These are phyloP conservation scores for Menidia menidia DNA, from an alignment of 2,797 vertebrate species.

Conservation along the genomic window DNA sequence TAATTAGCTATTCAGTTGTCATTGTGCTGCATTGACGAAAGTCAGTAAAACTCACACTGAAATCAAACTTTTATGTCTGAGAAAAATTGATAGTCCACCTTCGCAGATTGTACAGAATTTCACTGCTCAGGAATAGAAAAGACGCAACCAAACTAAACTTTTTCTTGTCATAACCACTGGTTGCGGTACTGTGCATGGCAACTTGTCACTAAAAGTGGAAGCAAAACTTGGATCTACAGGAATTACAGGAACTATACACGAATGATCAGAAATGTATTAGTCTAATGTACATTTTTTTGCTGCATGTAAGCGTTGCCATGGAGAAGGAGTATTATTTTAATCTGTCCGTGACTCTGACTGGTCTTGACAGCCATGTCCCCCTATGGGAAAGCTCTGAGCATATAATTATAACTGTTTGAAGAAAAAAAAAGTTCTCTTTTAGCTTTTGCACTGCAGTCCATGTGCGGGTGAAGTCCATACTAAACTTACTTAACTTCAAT, in stretches of 20 bases:
- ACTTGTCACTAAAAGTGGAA: slow-evolving; percentile 30
- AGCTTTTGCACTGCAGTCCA: slow-evolving; percentile 5
- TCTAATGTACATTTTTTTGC: slow-evolving; percentile 22
- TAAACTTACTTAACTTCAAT: slow-evolving; percentile 22
- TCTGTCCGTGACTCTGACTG: slow-evolving; percentile 7
- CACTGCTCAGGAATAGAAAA: neutral
- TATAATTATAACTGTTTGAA: neutral
- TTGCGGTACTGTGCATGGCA: slow-evolving; percentile 23
- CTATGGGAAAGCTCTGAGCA: neutral
- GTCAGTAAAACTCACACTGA: neutral
- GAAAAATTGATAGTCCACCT: slow-evolving; percentile 18
- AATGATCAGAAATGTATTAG: slow-evolving; percentile 19
- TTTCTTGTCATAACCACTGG: slow-evolving; percentile 10
- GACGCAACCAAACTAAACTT: slow-evolving; percentile 17
- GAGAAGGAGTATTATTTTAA: neutral
- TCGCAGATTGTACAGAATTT: neutral
- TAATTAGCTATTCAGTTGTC: slow-evolving; percentile 1
- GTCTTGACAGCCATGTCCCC: neutral
- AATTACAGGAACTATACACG: neutral
- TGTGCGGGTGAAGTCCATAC: neutral
- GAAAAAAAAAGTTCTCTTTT: neutral
- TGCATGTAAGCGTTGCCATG: slow-evolving; percentile 5
- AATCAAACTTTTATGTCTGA: neutral
- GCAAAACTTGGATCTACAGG: slow-evolving; percentile 1
- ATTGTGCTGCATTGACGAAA: neutral